Base-by-base conservation (phyloP, 1,140 invertebrate genomes). In the Drosophila ambigua region DNA sequence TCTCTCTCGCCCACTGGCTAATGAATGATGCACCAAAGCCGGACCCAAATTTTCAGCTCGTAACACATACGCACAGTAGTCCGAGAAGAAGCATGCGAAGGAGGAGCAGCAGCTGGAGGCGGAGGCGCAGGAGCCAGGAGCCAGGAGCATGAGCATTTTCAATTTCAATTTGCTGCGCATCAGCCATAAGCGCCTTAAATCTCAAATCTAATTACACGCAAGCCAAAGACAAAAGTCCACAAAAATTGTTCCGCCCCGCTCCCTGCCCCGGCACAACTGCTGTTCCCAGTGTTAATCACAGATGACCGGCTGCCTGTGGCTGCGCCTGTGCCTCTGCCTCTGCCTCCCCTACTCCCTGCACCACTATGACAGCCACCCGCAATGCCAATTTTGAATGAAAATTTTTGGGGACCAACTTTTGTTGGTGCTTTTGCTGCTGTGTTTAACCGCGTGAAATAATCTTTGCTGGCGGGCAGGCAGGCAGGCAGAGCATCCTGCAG, bases 361-460 rank as follows among this genome's bases (percentile, higher is more conserved):
- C 35, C 15, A 11, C 46, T 39, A 13, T 20, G 20, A 2, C 55
- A 8, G 45, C 52, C 44, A 52, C 52, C 41, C 43, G 71, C 60
- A 43, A 45, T 82, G 60, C 57, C 69, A 82, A 75, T 79, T 82
- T 82, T 31, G 53, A 72, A 61, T 49, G 44, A 69, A 41, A 16
- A 68, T 59, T 77, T 72, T 65, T 76, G 55, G 50, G 43, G 23
- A 16, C 13, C 60, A 58, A 77, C 59, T 77, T 75, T 66, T 24
- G 44, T 49, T 49, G 76, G 48, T 60, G 75, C 63, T 67, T 43
- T 15, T 78, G 78, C 62, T 67, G 63, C 68, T 83, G 84, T 88
- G 83, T 67, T 83, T 88, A 88, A 88, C 83, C 83, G 84, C 83
- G 79, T 83, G 83, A 88, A 88, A 88, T 88, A 88, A 88, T 88